Conservation (phyloP, 2,113 vertebrate species). For the Sapajus apella region DNA sequence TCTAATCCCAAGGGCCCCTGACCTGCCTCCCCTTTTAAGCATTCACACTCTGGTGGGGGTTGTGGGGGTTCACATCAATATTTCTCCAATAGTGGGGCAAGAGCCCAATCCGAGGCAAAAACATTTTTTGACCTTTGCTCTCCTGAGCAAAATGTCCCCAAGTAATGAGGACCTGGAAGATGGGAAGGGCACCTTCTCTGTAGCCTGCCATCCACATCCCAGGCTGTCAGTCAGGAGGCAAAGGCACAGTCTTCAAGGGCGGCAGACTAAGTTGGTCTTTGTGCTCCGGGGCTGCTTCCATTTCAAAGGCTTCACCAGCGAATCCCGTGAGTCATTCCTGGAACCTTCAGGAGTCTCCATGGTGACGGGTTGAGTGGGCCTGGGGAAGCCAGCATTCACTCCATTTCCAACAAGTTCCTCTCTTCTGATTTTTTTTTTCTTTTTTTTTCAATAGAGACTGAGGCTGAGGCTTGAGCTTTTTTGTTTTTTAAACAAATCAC, state of each 20-base stretch:
- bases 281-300: conserved; percentile 66
- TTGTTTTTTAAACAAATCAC: conserved; percentile 32
- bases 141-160: not conserved
- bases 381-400: conserved; percentile 54
- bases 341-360: conserved; percentile 82
- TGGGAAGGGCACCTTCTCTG: not conserved
- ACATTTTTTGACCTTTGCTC: not conserved
- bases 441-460: not conserved
- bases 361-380: conserved; percentile 71
- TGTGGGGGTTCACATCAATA: not conserved
- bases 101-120: not conserved
- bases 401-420: conserved; percentile 59
- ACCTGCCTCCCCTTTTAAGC: not conserved
- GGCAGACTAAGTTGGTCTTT: conserved; percentile 57
- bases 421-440: not conserved
- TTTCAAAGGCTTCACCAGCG: conserved; percentile 75
- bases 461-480: conserved; percentile 39
- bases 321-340: conserved; percentile 75
- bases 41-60: not conserved
- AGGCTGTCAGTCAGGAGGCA: conserved; percentile 37
- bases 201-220: not conserved
- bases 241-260: conserved; percentile 51
- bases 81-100: not conserved
- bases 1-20: accelerated
- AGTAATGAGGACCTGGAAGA: not conserved